phyloP scores from a whole-genome alignment of 1,140 invertebrate species.

The Lasioglossum baleicum region DNA sequence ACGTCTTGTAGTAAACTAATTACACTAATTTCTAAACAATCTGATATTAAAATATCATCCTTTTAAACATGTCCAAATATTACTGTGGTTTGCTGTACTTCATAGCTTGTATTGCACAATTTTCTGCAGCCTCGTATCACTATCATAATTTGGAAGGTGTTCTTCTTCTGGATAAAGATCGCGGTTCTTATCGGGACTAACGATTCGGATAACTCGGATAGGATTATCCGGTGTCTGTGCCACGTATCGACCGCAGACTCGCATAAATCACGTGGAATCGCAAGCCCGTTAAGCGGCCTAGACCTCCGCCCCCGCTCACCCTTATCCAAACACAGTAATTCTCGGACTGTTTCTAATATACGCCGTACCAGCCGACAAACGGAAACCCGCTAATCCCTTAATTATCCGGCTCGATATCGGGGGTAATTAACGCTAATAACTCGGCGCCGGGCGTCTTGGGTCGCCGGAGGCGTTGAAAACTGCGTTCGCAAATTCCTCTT shows the following conservation, averaged over 20 bases:
- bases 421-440: constrained; percentile 6
- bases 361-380: constrained; percentile 3
- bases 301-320: not conserved
- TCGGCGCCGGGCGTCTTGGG: too few relatives aligned
- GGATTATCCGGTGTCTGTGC: not conserved
- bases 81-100: too few relatives aligned
- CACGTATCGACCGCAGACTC: not conserved
- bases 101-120: too few relatives aligned
- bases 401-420: constrained; percentile 35
- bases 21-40: too few relatives aligned
- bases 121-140: too few relatives aligned
- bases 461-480: too few relatives aligned
- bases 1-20: too few relatives aligned
- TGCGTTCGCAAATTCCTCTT: too few relatives aligned
- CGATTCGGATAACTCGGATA: not conserved
- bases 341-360: constrained; percentile 31
- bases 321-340: constrained; percentile 25
- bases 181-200: not conserved
- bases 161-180: not conserved
- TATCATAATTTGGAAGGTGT: too few relatives aligned
- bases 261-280: constrained; percentile 16
- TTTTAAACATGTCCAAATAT: too few relatives aligned
- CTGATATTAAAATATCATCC: too few relatives aligned
- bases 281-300: not conserved
- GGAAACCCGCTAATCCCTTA: constrained; percentile 22